Evolutionary conservation across 2,113 vertebrate genomes (phyloP).

Genomic region (Fulica atra): DNA sequence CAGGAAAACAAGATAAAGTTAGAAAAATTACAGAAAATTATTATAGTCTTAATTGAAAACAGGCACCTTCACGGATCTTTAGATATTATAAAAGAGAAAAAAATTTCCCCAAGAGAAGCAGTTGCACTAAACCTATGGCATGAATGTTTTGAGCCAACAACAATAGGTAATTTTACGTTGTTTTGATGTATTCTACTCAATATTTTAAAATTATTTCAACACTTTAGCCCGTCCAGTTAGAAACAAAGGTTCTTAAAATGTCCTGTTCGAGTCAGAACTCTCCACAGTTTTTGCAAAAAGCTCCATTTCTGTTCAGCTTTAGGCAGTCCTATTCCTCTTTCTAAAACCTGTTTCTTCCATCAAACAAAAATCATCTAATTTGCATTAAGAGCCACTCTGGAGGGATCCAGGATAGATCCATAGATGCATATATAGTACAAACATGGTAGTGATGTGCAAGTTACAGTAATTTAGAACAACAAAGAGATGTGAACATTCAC

Average conservation of each 20-base stretch:
- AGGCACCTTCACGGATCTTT: not conserved
- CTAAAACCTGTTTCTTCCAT: not conserved
- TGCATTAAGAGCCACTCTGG: not conserved
- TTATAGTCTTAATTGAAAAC: not conserved
- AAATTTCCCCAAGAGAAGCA: not conserved
- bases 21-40: not conserved
- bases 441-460: not conserved
- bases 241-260: not conserved
- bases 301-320: not conserved
- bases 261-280: not conserved
- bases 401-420: not conserved
- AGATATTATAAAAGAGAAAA: not conserved
- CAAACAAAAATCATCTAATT: not conserved
- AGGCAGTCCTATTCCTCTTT: not conserved
- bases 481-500: not conserved
- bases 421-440: not conserved
- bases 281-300: not conserved
- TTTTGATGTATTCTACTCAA: not conserved
- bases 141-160: not conserved
- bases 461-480: not conserved
- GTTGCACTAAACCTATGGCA: not conserved
- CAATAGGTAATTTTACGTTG: not conserved
- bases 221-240: not conserved
- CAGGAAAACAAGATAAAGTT: not conserved
- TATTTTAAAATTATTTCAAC: not conserved